Evolutionary conservation across 2,113 vertebrate genomes (phyloP).

Genomic region (Pluvianellus socialis): DNA sequence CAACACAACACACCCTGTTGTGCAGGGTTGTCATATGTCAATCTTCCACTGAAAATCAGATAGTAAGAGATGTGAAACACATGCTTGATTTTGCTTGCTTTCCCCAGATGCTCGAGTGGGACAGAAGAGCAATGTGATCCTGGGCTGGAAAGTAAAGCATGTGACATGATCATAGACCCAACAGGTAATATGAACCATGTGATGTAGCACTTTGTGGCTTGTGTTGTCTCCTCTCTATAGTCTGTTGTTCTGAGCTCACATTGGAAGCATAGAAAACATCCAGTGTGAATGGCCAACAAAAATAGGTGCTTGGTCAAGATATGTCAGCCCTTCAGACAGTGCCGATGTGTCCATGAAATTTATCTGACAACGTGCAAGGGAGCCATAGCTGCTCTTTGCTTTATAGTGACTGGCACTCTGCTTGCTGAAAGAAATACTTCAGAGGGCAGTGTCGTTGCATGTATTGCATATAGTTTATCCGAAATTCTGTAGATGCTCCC

Average conservation of each 20-base stretch:
- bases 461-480: neutral
- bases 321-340: neutral
- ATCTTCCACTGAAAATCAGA: neutral
- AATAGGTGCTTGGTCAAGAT: neutral
- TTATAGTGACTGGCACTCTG: neutral
- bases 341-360: neutral
- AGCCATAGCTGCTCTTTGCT: neutral
- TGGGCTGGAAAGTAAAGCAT: conserved; percentile 75
- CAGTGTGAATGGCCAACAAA: neutral
- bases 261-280: neutral
- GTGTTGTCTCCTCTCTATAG: neutral
- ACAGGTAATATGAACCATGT: conserved; percentile 61
- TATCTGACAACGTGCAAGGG: neutral
- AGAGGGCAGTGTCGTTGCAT: neutral
- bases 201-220: neutral
- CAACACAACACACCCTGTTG: neutral
- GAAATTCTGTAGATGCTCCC: neutral
- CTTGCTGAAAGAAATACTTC: neutral
- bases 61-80: neutral
- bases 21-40: neutral
- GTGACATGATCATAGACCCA: conserved; percentile 79
- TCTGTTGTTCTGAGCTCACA: neutral
- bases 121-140: conserved; percentile 65
- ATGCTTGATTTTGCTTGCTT: neutral
- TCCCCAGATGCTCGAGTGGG: conserved; percentile 53